These are phyloP conservation scores for Drosophila guanche DNA, from an alignment of 1,140 invertebrate species.

Conservation along the genomic window DNA sequence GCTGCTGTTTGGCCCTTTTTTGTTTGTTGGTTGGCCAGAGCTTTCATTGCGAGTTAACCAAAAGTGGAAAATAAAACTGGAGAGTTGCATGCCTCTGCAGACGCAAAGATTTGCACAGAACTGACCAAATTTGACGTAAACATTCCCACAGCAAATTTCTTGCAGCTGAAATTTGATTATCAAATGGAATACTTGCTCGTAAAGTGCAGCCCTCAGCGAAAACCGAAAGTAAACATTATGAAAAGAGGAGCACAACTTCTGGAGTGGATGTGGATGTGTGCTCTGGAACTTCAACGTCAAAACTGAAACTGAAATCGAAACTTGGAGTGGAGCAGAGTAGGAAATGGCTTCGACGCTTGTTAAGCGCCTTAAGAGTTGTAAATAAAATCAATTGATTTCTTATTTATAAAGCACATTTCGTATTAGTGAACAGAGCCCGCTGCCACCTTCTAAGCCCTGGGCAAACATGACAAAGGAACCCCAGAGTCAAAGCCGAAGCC, in stretches of 20 bases:
- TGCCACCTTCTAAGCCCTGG: conserved; percentile 70
- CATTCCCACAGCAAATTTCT: conserved; percentile 6
- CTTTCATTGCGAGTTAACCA: conserved; percentile 9
- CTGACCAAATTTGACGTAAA: no score
- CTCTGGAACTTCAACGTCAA: conserved; percentile 23
- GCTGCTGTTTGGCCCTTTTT: conserved; percentile 4
- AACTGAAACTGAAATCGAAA: no score
- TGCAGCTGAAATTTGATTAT: conserved; percentile 32
- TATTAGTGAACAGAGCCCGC: conserved; percentile 34
- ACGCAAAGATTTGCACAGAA: conserved; percentile 36
- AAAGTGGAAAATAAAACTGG: conserved; percentile 26
- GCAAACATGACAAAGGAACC: conserved; percentile 56
- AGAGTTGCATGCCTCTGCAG: conserved; percentile 30
- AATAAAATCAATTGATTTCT: conserved; percentile 80
- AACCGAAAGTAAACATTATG: conserved; percentile 52
- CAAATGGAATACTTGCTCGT: not conserved
- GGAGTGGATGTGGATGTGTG: conserved; percentile 12
- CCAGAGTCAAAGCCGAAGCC: conserved; percentile 27
- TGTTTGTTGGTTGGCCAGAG: conserved; percentile 16
- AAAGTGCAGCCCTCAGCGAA: conserved; percentile 20
- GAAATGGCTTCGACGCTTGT: conserved; percentile 49
- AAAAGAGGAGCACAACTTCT: conserved; percentile 32
- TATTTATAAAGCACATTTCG: conserved; percentile 65
- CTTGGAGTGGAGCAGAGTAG: conserved; percentile 17
- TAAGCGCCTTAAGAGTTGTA: conserved; percentile 77